Evolutionary conservation across 2,113 vertebrate species (phyloP), one percentile per base, ranked within the genome.

Genomic region (Pseudorasbora parva): DNA sequence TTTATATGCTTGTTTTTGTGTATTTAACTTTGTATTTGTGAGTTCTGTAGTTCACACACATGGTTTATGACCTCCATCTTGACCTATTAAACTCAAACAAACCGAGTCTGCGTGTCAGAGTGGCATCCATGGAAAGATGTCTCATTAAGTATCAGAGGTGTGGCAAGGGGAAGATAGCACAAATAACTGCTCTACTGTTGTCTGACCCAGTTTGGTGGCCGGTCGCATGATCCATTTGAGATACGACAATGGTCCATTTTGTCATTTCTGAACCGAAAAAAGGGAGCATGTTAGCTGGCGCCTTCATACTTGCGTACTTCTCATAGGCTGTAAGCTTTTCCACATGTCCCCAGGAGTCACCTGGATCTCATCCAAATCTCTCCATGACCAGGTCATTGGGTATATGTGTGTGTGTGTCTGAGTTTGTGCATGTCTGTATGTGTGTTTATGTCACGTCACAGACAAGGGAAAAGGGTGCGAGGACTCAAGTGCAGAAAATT

Each of bases 171-270:
- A 27, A 41, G 37, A 9, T 1, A 3, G 33, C 37, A 25, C 56
- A 9, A 12, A 45, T 47, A 64, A 79, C 77, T 33, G 41, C 41
- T 47, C 59, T 30, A 49, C 59, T 64, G 77, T 64, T 79, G 9
- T 66, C 59, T 79, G 77, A 79, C 59, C 25, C 77, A 64, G 41
- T 64, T 79, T 12, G 8, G 43, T 62, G 41, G 9, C 59, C 10
- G 25, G 77, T 49, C 43, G 25, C 59, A 79, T 79, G 59, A 79
- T 66, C 23, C 9, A 7, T 64, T 3, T 30, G 41, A 78, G 30
- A 25, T 19, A 1, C 4, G 30, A 59, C 54, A 59, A 49, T 14
- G 23, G 17, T 30, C 59, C 25, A 49, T 17, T 79, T 64, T n/a
- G n/a, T 64, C 8, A 33, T 27, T 79, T 66, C 15, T 64, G 41